phyloP scores from a whole-genome alignment of 2,113 vertebrate genomes.

The Misgurnus mizolepis region DNA sequence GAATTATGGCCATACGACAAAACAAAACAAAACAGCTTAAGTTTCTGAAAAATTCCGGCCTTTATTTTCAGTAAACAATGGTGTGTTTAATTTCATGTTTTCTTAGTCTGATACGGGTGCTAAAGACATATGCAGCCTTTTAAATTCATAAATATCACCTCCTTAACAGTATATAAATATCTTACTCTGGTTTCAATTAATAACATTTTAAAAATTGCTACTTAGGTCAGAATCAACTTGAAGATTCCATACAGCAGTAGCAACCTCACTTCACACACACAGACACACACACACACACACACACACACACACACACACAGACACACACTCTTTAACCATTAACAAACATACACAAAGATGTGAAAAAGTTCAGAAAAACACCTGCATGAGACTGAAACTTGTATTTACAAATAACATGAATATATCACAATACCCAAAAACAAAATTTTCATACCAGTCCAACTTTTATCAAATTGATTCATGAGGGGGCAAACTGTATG shows the following conservation, averaged over 20 bases:
- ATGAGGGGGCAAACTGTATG: not conserved
- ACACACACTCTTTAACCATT: slow-evolving; percentile 47
- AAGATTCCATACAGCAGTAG: slow-evolving; percentile 57
- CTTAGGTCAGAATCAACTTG: slow-evolving; percentile 51
- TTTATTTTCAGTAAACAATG: slow-evolving; percentile 77
- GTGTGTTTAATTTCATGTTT: slow-evolving; percentile 65
- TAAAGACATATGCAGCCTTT: slow-evolving; percentile 51
- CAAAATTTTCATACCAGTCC: slow-evolving; percentile 8
- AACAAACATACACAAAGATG: slow-evolving; percentile 24
- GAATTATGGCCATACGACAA: not conserved
- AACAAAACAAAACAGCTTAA: not conserved
- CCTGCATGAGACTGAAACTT: slow-evolving; percentile 51
- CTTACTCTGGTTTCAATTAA: slow-evolving; percentile 64
- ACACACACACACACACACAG: slow-evolving; percentile 47
- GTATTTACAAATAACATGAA: slow-evolving; percentile 65
- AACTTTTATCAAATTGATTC: not conserved
- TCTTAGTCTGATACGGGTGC: slow-evolving; percentile 60
- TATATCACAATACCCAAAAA: slow-evolving; percentile 45
- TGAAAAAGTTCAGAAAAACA: slow-evolving; percentile 33
- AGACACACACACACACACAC: slow-evolving; percentile 49
- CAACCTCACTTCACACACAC: slow-evolving; percentile 52
- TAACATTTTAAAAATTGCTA: slow-evolving; percentile 51
- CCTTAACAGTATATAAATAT: slow-evolving; percentile 73
- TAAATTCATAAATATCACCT: slow-evolving; percentile 72
- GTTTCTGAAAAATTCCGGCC: slow-evolving; percentile 72